These are phyloP conservation scores for Orthosia gracilis DNA, from an alignment of 2,888 invertebrate genomes.

Conservation along the genomic window DNA sequence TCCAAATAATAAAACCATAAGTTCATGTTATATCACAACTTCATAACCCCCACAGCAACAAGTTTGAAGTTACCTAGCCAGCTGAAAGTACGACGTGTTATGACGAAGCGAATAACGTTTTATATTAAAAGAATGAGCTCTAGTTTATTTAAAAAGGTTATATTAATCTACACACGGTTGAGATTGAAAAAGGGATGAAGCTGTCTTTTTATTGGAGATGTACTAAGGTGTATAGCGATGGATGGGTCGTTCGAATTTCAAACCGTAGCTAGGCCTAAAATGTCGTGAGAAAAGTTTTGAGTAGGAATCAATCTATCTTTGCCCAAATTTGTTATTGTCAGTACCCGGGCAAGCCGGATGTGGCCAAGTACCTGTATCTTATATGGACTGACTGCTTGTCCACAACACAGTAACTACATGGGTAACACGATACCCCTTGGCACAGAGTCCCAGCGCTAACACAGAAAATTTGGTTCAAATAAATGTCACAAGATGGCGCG, in stretches of 20 bases:
- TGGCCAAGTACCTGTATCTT: no score
- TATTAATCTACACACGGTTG: conserved; percentile 19
- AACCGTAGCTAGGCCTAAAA: neutral
- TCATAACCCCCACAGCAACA: conserved; percentile 41
- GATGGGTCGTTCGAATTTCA: neutral
- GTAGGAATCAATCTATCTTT: neutral
- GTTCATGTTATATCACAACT: conserved; percentile 27
- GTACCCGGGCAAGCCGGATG: no score
- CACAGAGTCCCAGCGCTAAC: no score
- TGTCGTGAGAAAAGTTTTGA: neutral
- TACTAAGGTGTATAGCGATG: neutral
- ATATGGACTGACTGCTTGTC: no score
- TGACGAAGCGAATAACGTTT: conserved; percentile 51
- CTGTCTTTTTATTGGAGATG: neutral
- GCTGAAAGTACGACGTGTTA: conserved; percentile 37
- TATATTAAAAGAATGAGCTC: conserved; percentile 43
- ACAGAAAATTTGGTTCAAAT: no score
- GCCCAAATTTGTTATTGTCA: no score
- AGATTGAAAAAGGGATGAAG: conserved; percentile 19
- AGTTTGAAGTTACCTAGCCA: conserved; percentile 35
- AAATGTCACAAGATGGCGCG: no score
- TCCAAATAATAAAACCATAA: conserved; percentile 2
- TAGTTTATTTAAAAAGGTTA: conserved; percentile 34
- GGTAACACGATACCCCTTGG: no score
- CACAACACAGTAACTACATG: no score